A percentile compares a stretch with the other conserved stretches of the same genome.
phyloP scores from a whole-genome alignment of 1,140 invertebrate genomes.

The Drosophila yakuba region DNA sequence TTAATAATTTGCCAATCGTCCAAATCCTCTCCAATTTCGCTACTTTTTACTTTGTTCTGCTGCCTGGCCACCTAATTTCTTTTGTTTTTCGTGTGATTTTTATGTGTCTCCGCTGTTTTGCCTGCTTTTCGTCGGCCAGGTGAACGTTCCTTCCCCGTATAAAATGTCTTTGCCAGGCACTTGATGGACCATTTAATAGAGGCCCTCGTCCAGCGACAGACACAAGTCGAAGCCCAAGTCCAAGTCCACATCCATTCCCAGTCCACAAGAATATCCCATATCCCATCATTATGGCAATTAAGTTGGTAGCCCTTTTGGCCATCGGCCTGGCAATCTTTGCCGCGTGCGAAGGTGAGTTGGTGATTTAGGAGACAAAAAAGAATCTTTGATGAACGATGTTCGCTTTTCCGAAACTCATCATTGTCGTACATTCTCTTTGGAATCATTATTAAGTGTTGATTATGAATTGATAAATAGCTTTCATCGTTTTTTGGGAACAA shows the following conservation, averaged over 20 bases:
- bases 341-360: constrained; percentile 61
- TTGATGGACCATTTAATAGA: constrained; percentile 71
- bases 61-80: constrained; percentile 39
- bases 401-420: background rate
- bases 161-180: constrained; percentile 75
- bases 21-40: constrained; percentile 5
- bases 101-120: constrained; percentile 38
- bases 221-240: constrained; percentile 9
- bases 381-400: background rate
- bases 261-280: background rate
- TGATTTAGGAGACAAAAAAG: background rate
- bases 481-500: background rate
- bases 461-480: background rate
- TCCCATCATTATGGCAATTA: constrained; percentile 60
- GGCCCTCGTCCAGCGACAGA: constrained; percentile 65
- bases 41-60: constrained; percentile 42
- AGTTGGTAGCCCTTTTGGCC: constrained; percentile 62
- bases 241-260: background rate
- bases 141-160: constrained; percentile 55
- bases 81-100: constrained; percentile 59
- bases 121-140: constrained; percentile 14
- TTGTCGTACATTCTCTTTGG: background rate
- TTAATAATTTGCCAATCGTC: constrained; percentile 67
- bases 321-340: constrained; percentile 57
- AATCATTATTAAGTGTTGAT: background rate